phyloP scores from a whole-genome alignment of 2,113 vertebrate species.

The Prunella fulvescens region DNA sequence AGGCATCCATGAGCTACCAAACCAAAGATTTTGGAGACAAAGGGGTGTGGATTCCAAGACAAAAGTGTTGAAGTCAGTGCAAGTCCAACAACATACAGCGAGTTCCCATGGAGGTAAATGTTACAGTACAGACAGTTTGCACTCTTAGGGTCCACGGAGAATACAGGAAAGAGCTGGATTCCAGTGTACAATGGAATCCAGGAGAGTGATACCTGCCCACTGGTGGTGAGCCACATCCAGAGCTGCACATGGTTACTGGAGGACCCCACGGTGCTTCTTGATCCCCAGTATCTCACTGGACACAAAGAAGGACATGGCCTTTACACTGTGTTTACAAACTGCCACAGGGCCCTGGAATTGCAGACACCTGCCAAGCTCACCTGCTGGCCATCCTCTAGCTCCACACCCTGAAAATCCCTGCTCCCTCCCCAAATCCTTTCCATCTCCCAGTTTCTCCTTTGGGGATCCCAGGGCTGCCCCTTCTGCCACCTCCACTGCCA shows the following conservation, averaged over 20 bases:
- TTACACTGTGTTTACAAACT: not conserved
- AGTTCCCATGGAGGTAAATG: not conserved
- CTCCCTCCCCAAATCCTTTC: not conserved
- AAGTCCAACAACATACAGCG: not conserved
- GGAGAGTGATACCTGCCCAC: not conserved
- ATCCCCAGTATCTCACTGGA: not conserved
- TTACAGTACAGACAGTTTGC: not conserved
- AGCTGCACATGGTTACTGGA: not conserved
- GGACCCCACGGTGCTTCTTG: accelerated
- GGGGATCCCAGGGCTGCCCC: not conserved
- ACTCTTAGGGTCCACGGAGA: not conserved
- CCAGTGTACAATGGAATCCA: accelerated
- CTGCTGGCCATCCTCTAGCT: not conserved
- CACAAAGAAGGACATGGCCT: not conserved
- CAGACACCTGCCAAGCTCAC: not conserved
- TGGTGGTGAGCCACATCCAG: not conserved
- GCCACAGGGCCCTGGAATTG: not conserved
- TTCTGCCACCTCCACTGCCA: not conserved
- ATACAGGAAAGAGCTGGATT: not conserved
- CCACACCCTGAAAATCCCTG: accelerated
- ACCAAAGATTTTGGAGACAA: not conserved
- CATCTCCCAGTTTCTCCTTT: not conserved
- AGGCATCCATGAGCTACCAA: not conserved
- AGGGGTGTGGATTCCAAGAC: accelerated
- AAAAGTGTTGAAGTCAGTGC: not conserved